Conservation (phyloP, 1,140 invertebrate genomes). For the Lethrus apterus region DNA sequence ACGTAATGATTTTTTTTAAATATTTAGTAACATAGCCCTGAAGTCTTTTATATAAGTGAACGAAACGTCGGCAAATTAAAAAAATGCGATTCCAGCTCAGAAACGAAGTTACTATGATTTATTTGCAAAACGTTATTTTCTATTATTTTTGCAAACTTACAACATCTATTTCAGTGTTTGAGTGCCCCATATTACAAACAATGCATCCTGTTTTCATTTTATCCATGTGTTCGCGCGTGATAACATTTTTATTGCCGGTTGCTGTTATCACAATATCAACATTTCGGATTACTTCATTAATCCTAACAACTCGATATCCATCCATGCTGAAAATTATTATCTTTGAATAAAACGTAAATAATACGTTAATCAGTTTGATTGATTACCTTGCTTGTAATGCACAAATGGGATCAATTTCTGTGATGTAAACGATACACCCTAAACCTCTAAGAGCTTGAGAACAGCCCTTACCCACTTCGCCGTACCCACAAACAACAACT, state of each 20-base stretch:
- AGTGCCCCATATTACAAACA: constrained; percentile 97
- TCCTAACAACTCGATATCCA: constrained; percentile 89
- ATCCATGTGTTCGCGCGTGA: constrained; percentile 92
- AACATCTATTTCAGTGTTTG: constrained; percentile 97
- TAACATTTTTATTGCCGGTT: constrained; percentile 95
- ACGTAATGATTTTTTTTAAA: too few relatives aligned
- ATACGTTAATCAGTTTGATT: constrained; percentile 6
- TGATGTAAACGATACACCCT: constrained; percentile 90
- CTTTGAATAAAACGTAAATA: constrained; percentile 10
- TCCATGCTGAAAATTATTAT: constrained; percentile 73
- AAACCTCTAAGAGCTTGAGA: constrained; percentile 91
- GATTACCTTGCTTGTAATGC: constrained; percentile 87
- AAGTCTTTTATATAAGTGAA: too few relatives aligned
- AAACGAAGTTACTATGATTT: too few relatives aligned
- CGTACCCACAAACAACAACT: constrained; percentile 93
- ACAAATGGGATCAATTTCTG: constrained; percentile 98
- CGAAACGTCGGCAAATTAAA: too few relatives aligned
- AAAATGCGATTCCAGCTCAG: too few relatives aligned
- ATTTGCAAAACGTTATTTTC: too few relatives aligned
- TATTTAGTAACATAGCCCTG: too few relatives aligned
- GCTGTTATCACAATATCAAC: constrained; percentile 94
- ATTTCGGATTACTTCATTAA: constrained; percentile 89
- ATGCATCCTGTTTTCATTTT: constrained; percentile 96
- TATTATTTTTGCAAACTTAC: constrained; percentile 48
- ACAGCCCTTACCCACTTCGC: constrained; percentile 97